Base-by-base conservation (phyloP, 1,140 invertebrate species). In the Drosophila sechellia region DNA sequence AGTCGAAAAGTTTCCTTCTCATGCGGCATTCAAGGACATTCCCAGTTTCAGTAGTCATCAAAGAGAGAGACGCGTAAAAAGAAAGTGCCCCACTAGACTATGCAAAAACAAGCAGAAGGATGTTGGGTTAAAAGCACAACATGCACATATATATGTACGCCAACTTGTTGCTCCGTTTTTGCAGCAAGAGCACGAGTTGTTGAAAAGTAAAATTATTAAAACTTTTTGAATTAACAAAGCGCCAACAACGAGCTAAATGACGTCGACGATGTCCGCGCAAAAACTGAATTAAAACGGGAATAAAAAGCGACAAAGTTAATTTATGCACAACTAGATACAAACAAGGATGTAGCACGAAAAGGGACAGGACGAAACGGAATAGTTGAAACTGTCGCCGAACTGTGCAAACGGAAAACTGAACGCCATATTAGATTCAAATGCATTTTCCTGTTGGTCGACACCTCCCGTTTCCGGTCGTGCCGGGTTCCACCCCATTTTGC, bases 371-470 rank as follows among this genome's bases (percentile, higher is more conserved):
- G 50, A 27, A 17, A 40, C 20, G 27, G 60, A 79, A 68, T 75
- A 60, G 68, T 79, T 66, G 74, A 43, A 71, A 77, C 49, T 78
- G 75, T 78, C 52, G 56, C 35, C 54, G 78, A 73, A 56, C 73
- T 69, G 55, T 57, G 52, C 52, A 54, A 83, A 57, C 79, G 75
- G 79, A 83, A 83, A 72, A 83, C 63, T 69, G 79, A 83, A 83
- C 79, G 79, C 79, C 70, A 83, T 83, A 83, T 83, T 83, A 83
- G 79, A 83, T 83, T 83, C 79, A 75, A 83, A 83, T 83, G 79
- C 79, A 83, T 78, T 83, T 83, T 79, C 79, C 79, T 74, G 75
- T 45, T 64, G 78, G 79, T 71, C 63, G 64, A 83, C 79, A 83
- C 79, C 79, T 83, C 79, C 75, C 46, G 57, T 34, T 75, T 83